Base-by-base conservation (phyloP, 1,140 invertebrate species). In the Nephila pilipes region DNA sequence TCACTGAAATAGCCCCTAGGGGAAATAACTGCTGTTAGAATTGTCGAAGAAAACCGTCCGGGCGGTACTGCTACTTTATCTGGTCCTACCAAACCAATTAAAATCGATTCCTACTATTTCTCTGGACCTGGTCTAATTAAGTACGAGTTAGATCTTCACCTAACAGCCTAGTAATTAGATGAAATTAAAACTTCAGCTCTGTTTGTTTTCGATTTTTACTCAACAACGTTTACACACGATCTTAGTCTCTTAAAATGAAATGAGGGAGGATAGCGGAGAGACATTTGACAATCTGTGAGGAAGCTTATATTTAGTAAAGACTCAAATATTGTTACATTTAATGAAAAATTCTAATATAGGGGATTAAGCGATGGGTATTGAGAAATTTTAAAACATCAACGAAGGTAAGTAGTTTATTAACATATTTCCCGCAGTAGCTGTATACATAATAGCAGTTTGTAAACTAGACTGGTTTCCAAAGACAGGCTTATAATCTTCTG, bases 151-250 rank as follows among this genome's bases (percentile, higher is more conserved):
- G 55, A 85, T 85, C 83, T 85, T 60, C 54, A 85, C 55, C 83
- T 29, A 85, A 85, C 83, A 60, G 83, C 83, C 55, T 29, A 85
- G 55, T 85, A 85, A 85, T 85, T 85, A 85, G 83, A 85, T 60
- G 83, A 85, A 85, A 85, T 85, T 85, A 58, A 85, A 85, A 60
- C 83, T 85, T 85, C 25, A 25, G 22, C 63, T 65, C 63, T 65
- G 29, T 29, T 75, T 20, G 69, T 75, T 14, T 75, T 75, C 3
- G 69, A 75, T 75, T 75, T 75, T 36, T 75, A 36, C 29, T 75
- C 69, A 36, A 14, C 69, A 75, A 16, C 29, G 6, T 36, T 75
- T 75, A 75, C 25, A 75, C 32, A 75, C 29, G 32, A 75, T 20
- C 25, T 29, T 75, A 60, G 58, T 60, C 20, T 22, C 58, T 60